Evolutionary conservation across 2,113 vertebrate genomes (phyloP).

Genomic region (Tiliqua scincoides): DNA sequence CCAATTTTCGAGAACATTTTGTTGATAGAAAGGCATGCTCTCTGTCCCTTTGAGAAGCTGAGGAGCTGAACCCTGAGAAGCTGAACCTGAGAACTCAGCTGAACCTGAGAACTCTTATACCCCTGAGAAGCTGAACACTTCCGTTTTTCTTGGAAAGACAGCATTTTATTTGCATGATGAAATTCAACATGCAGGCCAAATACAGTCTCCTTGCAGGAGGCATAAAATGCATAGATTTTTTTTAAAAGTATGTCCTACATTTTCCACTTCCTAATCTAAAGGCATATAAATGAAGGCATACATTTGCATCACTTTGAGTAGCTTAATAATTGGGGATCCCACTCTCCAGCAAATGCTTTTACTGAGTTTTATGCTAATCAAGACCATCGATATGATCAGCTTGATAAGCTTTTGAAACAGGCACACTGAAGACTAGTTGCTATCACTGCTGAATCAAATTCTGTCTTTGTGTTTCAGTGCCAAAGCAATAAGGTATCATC

Average conservation of each 20-base stretch:
- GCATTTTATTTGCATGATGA: background rate
- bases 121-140: constrained; percentile 9
- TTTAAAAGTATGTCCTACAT: constrained; percentile 9
- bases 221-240: background rate
- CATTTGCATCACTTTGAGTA: constrained; percentile 15
- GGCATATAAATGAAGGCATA: constrained; percentile 27
- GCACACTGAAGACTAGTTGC: background rate
- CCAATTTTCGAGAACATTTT: background rate
- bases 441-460: background rate
- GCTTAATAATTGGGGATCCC: constrained; percentile 55
- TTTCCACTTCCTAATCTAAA: background rate
- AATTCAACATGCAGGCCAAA: constrained; percentile 6
- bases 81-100: too few species aligned
- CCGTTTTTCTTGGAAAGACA: background rate
- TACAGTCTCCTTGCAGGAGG: constrained; percentile 1
- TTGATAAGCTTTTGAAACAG: background rate
- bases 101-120: too few species aligned
- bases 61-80: too few species aligned
- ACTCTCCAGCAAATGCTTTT: constrained; percentile 25
- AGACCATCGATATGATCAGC: constrained; percentile 32
- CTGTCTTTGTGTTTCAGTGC: background rate
- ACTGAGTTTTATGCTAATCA: constrained; percentile 36
- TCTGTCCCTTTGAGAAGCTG: background rate
- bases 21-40: background rate
- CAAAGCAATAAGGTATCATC: background rate